These are phyloP conservation scores for Agrilus planipennis DNA, from an alignment of 1,140 invertebrate genomes.

Conservation along the genomic window DNA sequence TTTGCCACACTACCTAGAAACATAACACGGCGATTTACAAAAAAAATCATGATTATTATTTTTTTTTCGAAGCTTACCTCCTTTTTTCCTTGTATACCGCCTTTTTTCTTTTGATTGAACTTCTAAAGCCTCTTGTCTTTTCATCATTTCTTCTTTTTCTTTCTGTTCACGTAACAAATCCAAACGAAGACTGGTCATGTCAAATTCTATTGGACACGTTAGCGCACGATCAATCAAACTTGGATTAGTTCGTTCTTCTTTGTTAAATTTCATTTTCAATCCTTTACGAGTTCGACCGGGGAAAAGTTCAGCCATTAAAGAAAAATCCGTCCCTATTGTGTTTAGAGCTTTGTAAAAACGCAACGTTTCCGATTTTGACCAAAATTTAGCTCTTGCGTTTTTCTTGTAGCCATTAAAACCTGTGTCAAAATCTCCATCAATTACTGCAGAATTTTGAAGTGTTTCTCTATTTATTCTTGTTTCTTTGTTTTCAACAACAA, in stretches of 20 bases:
- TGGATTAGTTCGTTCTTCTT: conserved; percentile 36
- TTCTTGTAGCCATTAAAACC: conserved; percentile 52
- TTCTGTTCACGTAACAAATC: conserved; percentile 30
- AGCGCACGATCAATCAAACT: conserved; percentile 36
- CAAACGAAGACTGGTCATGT: conserved; percentile 35
- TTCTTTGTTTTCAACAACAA: conserved; percentile 65
- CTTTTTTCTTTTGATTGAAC: neutral
- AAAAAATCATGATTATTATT: neutral
- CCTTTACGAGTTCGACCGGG: conserved; percentile 62
- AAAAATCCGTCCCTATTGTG: conserved; percentile 79
- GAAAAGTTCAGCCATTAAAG: conserved; percentile 74
- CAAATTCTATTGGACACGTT: conserved; percentile 35
- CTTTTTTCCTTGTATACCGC: neutral
- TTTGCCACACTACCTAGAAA: too few relatives aligned
- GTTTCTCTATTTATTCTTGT: conserved; percentile 47
- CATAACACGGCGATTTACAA: too few relatives aligned
- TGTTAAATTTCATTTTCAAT: conserved; percentile 61
- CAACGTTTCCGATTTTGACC: conserved; percentile 60
- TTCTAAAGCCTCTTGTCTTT: neutral
- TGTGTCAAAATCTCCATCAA: conserved; percentile 49
- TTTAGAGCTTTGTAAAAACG: conserved; percentile 82
- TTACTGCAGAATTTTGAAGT: conserved; percentile 48
- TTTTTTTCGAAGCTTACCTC: neutral
- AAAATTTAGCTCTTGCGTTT: conserved; percentile 48
- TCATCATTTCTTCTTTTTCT: conserved; percentile 15